Conservation (phyloP, 35 echinoderm and acorn worm genomes). For the Chiridota heheva region DNA sequence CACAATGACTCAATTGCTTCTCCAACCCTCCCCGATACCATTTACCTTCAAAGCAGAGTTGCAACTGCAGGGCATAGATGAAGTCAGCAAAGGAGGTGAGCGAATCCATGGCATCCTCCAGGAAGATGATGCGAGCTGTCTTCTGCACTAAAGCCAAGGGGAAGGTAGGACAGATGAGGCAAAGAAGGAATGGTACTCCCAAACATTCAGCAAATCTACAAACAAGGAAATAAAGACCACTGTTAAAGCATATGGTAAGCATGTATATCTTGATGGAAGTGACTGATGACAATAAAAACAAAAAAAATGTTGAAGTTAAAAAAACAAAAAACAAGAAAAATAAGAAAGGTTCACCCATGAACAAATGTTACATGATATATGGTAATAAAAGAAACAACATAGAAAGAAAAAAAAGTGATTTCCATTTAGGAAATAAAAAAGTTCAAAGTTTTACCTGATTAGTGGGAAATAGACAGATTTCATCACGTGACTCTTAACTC, state of each 20-base stretch:
- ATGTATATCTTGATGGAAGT: neutral
- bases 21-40: too few species aligned
- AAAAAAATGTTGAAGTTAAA: neutral
- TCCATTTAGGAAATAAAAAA: too few species aligned
- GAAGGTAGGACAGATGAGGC: conserved; percentile 85
- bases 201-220: conserved; percentile 81
- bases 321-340: neutral
- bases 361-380: neutral
- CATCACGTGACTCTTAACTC: too few species aligned
- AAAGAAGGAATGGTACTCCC: conserved; percentile 91
- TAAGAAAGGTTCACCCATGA: neutral
- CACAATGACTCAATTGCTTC: too few species aligned
- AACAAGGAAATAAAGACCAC: conserved; percentile 1
- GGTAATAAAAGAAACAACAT: neutral
- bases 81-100: conserved; percentile 96
- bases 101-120: conserved; percentile 95
- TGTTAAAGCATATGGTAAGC: neutral
- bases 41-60: conserved; percentile 91
- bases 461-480: too few species aligned
- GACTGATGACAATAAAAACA: neutral
- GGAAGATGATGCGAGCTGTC: conserved; percentile 89
- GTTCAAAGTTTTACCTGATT: too few species aligned
- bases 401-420: too few species aligned
- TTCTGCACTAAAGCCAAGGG: conserved; percentile 79
- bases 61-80: conserved; percentile 93